phyloP scores from a whole-genome alignment of 2,888 invertebrate species.

The Dasypogon diadema region DNA sequence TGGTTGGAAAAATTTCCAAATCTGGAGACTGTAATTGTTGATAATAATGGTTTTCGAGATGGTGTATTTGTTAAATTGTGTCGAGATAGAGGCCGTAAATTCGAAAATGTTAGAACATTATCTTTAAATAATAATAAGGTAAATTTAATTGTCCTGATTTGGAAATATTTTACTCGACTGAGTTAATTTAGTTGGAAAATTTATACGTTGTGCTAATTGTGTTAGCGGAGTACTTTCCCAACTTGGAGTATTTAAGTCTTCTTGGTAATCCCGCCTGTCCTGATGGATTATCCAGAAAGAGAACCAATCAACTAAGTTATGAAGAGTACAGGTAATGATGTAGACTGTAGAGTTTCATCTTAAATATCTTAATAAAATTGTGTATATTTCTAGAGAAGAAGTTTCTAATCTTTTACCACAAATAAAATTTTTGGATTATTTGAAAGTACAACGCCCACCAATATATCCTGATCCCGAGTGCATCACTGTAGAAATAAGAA shows the following conservation, averaged over 20 bases:
- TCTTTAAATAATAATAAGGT: slow-evolving; percentile 95
- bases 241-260: slow-evolving; percentile 85
- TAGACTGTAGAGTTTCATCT: too few relatives aligned
- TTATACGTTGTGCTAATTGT: not conserved
- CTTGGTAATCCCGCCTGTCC: slow-evolving; percentile 94
- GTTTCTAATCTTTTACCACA: slow-evolving; percentile 46
- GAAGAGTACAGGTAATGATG: slow-evolving; percentile 3
- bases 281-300: slow-evolving; percentile 75
- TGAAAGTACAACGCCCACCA: slow-evolving; percentile 57
- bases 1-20: slow-evolving; percentile 80
- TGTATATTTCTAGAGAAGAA: not conserved
- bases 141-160: not conserved
- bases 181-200: slow-evolving; percentile 58
- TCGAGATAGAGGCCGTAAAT: slow-evolving; percentile 65
- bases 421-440: slow-evolving; percentile 64
- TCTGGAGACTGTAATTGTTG: slow-evolving; percentile 85
- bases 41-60: slow-evolving; percentile 86
- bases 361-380: too few relatives aligned
- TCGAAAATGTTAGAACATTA: slow-evolving; percentile 80
- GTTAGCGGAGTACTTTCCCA: slow-evolving; percentile 71
- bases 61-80: slow-evolving; percentile 74
- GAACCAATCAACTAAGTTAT: not conserved
- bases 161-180: slow-evolving; percentile 56
- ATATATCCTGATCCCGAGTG: slow-evolving; percentile 6
- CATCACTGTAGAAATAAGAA: too few relatives aligned